Conservation (phyloP, 2,888 invertebrate species). For the Stegophylla sp. region DNA sequence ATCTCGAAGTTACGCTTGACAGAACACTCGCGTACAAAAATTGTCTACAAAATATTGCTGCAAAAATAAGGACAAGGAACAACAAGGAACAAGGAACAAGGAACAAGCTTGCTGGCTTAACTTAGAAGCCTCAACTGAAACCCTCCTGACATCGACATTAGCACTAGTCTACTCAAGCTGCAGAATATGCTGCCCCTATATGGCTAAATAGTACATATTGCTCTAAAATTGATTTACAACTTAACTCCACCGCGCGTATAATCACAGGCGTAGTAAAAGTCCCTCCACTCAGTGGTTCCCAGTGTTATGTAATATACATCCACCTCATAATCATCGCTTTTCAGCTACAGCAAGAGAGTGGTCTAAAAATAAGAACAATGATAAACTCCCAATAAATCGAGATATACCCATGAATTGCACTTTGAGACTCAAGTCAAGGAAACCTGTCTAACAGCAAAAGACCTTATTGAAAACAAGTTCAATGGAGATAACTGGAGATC, state of each 20-base stretch:
- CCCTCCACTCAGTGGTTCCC: neutral
- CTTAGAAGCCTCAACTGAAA: conserved; percentile 23
- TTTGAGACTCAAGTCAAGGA: conserved; percentile 17
- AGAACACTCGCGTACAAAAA: neutral
- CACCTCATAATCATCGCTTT: neutral
- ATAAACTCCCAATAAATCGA: conserved; percentile 1
- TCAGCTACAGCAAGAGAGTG: neutral
- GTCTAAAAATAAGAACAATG: neutral
- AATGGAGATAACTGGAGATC: conserved; percentile 11
- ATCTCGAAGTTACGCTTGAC: neutral
- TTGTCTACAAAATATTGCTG: conserved; percentile 24
- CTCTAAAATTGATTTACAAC: conserved; percentile 5
- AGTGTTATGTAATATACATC: conserved; percentile 12
- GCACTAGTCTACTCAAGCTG: too few relatives aligned
- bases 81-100: too few relatives aligned
- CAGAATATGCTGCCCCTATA: too few relatives aligned
- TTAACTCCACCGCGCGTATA: neutral
- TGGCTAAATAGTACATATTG: too few relatives aligned
- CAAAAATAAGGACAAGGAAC: too few relatives aligned
- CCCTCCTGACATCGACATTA: conserved; percentile 30
- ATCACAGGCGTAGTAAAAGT: neutral
- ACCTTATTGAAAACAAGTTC: conserved; percentile 11
- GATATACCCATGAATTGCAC: neutral
- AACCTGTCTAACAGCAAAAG: conserved; percentile 17
- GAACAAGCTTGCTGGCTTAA: conserved; percentile 21